Evolutionary conservation across 2,797 vertebrate species (phyloP), one percentile per base, ranked within the genome.

Genomic region (Amphiprion clarkii): DNA sequence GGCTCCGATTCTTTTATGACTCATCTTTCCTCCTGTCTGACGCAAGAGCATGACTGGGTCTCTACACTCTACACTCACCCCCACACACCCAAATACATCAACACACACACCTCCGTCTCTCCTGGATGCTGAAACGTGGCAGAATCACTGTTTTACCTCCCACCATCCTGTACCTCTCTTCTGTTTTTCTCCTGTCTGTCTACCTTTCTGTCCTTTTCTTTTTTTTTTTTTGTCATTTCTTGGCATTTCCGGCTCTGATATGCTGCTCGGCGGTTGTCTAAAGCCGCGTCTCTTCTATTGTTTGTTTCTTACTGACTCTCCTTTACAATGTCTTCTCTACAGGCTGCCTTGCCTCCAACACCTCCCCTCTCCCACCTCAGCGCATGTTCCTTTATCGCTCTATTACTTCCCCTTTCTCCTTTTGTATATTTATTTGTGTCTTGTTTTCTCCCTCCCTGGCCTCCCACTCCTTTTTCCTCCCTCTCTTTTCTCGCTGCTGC

Each of bases 21-120:
- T 94, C 92, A 93, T 90, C 80, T 87, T 76, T 84, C 88, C 88
- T 92, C 67, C 76, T 75, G 79, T 91, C 83, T 94, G 92, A 94
- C 88, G 91, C 89, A 93, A 90, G 67, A 90, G 82, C 86, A 81
- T 87, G 89, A 89, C 89, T 91, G 84, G 71, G 62, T 84, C 79
- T 58, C 68, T 71, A 66, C 62, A 79, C 53, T 58, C 78, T 51
- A 56, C 48, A 72, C 55, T 31, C 56, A 49, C 40, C 29, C 78
- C 17, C 48, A 39, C 46, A 46, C 46, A 29, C 44, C 29, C 71
- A 51, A 36, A 36, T 36, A 10, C 33, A 36, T 36, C 33, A 36
- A 9, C 33, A 9, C 33, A 10, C 56, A 57, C 78, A 54, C 56
- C 65, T 53, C 56, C 69, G 17, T 63, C 64, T 83, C 59, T 79